Conservation (phyloP, 2,797 vertebrate genomes). For the Falco biarmicus region DNA sequence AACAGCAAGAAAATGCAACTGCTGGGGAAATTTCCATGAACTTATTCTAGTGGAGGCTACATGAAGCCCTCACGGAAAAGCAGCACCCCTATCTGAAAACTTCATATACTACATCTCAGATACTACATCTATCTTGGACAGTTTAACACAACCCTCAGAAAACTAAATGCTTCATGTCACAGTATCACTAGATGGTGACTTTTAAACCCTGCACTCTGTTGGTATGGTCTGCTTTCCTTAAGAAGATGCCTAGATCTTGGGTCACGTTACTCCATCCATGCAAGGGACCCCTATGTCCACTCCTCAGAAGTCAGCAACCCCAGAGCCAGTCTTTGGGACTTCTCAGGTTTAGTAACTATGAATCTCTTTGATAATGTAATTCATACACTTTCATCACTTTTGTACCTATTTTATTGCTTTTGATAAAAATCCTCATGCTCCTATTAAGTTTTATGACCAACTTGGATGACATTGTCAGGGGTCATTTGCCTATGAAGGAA, state of each 20-base stretch:
- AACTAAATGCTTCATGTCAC: neutral
- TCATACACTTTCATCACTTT: neutral
- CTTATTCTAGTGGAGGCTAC: neutral
- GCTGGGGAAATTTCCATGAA: neutral
- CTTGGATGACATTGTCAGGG: neutral
- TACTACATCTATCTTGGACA: neutral
- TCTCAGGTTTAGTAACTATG: neutral
- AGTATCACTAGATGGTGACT: neutral
- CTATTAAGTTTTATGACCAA: neutral
- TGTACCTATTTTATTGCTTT: neutral
- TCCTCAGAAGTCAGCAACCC: neutral
- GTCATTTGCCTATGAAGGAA: neutral
- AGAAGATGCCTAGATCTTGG: neutral
- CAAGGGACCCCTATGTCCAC: neutral
- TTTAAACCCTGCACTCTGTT: neutral
- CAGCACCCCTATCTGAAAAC: neutral
- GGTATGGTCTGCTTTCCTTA: neutral
- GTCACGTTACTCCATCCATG: neutral
- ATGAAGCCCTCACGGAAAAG: neutral
- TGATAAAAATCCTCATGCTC: neutral
- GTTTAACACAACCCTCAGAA: neutral
- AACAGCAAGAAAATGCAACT: neutral
- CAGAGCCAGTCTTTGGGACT: neutral
- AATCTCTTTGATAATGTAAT: neutral
- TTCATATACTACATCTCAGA: neutral